Evolutionary conservation across 2,113 vertebrate species (phyloP), one percentile per base, ranked within the genome.

Genomic region (Toxotes jaculatrix): DNA sequence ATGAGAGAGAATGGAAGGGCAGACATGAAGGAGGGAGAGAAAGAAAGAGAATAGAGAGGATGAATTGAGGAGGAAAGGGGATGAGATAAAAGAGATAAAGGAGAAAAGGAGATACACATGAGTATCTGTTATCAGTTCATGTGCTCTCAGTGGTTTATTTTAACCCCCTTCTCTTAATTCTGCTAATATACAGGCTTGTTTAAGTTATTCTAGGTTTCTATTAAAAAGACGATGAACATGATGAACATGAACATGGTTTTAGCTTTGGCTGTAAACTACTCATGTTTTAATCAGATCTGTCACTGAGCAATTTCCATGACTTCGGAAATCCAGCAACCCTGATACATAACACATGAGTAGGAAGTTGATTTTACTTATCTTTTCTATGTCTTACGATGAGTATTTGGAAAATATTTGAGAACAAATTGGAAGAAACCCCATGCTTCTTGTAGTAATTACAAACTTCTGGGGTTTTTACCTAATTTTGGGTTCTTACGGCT

Each of bases 61-160:
- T 40, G 72, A 36, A 51, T 60, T 43, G 11, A 49, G 11, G 6
- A 49, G 16, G 21, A 17, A 45, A 32, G 31, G 5, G 61, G 77
- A 75, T 23, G 42, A 66, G 70, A 51, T 55, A 23, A 1, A 55
- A 9, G 40, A n/a, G 55, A 68, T 36, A 16, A 31, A 36, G 42
- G 16, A 21, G 63, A 12, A 71, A 72, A 63, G 19, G 43, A 61
- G 72, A 71, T 21, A 43, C 66, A 71, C 66, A 71, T 47, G 69
- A 23, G 38, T 8, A 55, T 56, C 49, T 83, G 19, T 62, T 66
- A 43, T 49, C 19, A 16, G 16, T 55, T 75, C 10, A 7, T 70
- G n/a, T 6, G 16, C 27, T 59, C 32, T 23, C 53, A 9, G 14
- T 14, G 31, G 40, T 77, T 59, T 10, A 34, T 13, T 51, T 57